phyloP scores from a whole-genome alignment of 2,113 vertebrate species.

The Poecilia latipinna region DNA sequence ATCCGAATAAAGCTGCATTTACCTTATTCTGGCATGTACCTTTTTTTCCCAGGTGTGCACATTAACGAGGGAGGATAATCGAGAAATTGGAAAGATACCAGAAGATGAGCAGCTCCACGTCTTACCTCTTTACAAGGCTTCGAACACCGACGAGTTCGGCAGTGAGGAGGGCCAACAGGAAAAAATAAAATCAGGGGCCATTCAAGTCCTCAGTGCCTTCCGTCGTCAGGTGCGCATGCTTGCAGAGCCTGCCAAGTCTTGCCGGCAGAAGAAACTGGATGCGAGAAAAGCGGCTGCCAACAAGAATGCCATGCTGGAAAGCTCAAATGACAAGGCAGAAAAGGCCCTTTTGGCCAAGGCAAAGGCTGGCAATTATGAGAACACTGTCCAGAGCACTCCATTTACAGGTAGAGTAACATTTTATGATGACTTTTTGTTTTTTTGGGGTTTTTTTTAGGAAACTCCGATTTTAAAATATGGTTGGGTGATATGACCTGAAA shows the following conservation, averaged over 20 bases:
- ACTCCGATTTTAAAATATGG: no score
- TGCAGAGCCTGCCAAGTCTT: constrained; percentile 91
- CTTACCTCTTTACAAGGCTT: constrained; percentile 92
- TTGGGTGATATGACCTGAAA: no score
- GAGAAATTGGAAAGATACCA: constrained; percentile 87
- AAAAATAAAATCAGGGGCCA: constrained; percentile 90
- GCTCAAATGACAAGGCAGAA: constrained; percentile 83
- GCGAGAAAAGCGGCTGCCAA: constrained; percentile 90
- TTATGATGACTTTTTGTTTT: not conserved
- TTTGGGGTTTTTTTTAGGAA: not conserved
- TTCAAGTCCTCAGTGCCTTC: constrained; percentile 92
- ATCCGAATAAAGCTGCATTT: not conserved
- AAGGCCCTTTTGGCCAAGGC: constrained; percentile 83
- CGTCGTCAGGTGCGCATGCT: constrained; percentile 94
- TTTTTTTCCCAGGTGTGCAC: constrained; percentile 88
- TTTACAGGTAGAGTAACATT: constrained; percentile 69
- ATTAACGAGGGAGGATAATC: constrained; percentile 95
- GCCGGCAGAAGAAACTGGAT: constrained; percentile 93
- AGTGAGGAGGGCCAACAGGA: constrained; percentile 90
- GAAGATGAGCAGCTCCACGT: constrained; percentile 98
- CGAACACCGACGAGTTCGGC: constrained; percentile 92
- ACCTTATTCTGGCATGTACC: constrained; percentile 6
- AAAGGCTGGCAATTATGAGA: constrained; percentile 84
- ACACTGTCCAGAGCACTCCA: constrained; percentile 46
- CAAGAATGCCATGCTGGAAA: constrained; percentile 86